Evolutionary conservation across 1,140 invertebrate genomes (phyloP).

Genomic region (Scaptodrosophila lebanonensis): DNA sequence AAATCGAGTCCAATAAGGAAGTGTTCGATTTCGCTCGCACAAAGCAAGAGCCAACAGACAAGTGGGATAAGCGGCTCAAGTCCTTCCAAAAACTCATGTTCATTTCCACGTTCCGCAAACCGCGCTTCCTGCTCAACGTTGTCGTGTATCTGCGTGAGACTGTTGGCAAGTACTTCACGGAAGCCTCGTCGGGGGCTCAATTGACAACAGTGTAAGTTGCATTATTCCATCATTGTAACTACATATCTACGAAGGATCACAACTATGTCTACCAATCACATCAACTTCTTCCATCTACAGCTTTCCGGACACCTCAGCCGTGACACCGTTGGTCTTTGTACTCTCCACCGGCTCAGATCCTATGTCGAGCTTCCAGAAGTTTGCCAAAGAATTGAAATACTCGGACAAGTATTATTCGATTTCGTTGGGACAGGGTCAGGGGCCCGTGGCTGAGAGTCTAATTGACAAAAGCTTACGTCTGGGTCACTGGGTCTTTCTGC

Average conservation of each 20-base stretch:
- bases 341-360: conserved; percentile 95
- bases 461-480: conserved; percentile 83
- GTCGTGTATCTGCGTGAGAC: conserved; percentile 87
- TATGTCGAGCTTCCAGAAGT: conserved; percentile 87
- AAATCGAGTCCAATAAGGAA: conserved; percentile 80
- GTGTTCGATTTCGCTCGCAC: conserved; percentile 43
- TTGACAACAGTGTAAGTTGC: conserved; percentile 83
- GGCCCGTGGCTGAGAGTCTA: conserved; percentile 88
- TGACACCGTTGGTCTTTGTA: conserved; percentile 90
- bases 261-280: not conserved
- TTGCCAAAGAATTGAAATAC: conserved; percentile 88
- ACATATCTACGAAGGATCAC: no score
- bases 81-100: conserved; percentile 90
- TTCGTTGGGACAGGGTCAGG: conserved; percentile 94
- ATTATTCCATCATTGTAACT: not conserved
- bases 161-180: conserved; percentile 87
- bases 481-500: conserved; percentile 91
- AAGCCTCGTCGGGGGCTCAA: conserved; percentile 82
- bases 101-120: conserved; percentile 87
- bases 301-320: conserved; percentile 84
- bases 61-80: conserved; percentile 81
- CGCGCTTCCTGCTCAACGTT: conserved; percentile 88
- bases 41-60: conserved; percentile 26
- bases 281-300: conserved; percentile 69
- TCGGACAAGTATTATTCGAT: conserved; percentile 87